Evolutionary conservation across 2,888 invertebrate species (phyloP), one percentile per base, ranked within the genome.

Genomic region (Himalopsyche tibetana): DNA sequence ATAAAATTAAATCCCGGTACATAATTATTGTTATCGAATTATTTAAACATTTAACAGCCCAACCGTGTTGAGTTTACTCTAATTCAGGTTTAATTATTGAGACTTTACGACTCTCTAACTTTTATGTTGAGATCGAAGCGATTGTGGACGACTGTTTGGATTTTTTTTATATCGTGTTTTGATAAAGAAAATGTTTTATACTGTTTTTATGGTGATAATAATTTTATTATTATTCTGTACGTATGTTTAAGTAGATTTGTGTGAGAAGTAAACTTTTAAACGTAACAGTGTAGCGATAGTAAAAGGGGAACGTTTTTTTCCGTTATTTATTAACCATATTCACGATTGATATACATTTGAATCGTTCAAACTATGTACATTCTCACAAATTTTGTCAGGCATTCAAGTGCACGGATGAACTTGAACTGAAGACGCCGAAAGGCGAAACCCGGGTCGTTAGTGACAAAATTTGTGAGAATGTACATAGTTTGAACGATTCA

Each of bases 1-100:
- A 82, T 82, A 85, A 85, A 85, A 51, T 82, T 82, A 82, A 82
- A 51, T 69, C 55, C 63, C 19, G n/a, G 63, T 82, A 42, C 82
- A 74, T 28, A 85, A 82, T 82, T 82, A 85, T 82, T 85, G 82
- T 82, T 45, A 85, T 82, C 69, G 80, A 85, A 74, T 85, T 85
- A 85, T 85, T 85, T 74, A 8, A 85, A 85, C 69, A 45, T 28
- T 42, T 63, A 63, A 63, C 63, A 19, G 63, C 63, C 63, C 19
- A 11, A 28, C 19, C 63, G 63, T 63, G 63, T 63, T 63, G 19
- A 63, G 63, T 63, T 19, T 63, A 63, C 63, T 63, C 63, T 63
- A 63, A 63, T 63, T 63, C 63, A 28, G 19, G 63, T 63, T 63
- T 63, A 63, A 63, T 63, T 63, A 19, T n/a, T 19, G n/a, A 63